Evolutionary conservation across 2,113 vertebrate genomes (phyloP).

Genomic region (Xiphorhynchus elegans): DNA sequence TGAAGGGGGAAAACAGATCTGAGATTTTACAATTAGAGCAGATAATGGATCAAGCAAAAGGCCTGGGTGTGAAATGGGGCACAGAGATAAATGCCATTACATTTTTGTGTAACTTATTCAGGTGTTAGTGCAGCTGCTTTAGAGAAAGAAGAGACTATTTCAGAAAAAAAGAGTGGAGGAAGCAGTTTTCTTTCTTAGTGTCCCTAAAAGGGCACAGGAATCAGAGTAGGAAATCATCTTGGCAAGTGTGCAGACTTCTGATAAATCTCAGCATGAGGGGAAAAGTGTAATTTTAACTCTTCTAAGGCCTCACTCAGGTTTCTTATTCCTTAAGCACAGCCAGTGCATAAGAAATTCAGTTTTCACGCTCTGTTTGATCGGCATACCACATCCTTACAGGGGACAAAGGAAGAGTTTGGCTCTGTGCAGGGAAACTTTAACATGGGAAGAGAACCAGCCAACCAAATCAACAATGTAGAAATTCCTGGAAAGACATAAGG

Average conservation of each 20-base stretch:
- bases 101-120: not conserved
- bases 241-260: not conserved
- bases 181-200: not conserved
- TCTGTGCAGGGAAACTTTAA: not conserved
- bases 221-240: not conserved
- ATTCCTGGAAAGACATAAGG: not conserved
- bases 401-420: not conserved
- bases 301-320: not conserved
- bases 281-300: not conserved
- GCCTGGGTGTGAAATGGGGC: not conserved
- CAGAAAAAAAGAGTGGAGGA: not conserved
- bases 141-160: not conserved
- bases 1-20: not conserved
- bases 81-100: not conserved
- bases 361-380: not conserved
- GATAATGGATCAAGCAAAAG: not conserved
- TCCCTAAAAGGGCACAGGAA: constrained; percentile 23
- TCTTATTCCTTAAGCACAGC: not conserved
- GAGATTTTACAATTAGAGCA: not conserved
- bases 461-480: not conserved
- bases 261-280: not conserved
- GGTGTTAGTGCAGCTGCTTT: not conserved
- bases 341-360: not conserved
- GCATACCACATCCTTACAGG: not conserved
- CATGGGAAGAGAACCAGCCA: not conserved